Conservation (phyloP, 1,140 invertebrate genomes). For the Bathynomus jamesi region DNA sequence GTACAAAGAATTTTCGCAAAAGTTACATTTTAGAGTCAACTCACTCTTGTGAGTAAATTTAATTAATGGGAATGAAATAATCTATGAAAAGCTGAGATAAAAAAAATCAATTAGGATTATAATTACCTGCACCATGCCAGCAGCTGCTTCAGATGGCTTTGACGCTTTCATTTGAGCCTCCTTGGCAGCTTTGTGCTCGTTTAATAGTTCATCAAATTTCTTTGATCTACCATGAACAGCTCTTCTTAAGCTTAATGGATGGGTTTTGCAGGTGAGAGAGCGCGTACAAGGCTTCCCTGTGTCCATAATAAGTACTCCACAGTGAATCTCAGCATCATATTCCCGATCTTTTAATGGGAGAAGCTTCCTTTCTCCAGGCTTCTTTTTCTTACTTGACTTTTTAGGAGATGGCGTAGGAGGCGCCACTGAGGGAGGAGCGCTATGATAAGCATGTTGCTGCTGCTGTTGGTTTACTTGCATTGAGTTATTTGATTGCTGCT, state of each 20-base stretch:
- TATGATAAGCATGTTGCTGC: conserved; percentile 23
- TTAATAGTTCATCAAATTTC: conserved; percentile 67
- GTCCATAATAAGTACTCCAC: conserved; percentile 62
- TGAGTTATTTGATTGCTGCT: conserved; percentile 16
- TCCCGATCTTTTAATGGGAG: conserved; percentile 58
- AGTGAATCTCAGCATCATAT: conserved; percentile 72
- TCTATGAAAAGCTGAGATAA: not conserved
- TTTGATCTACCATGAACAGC: conserved; percentile 64
- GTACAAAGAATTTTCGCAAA: no score
- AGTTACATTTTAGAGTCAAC: no score
- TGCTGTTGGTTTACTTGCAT: conserved; percentile 18
- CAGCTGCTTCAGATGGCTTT: conserved; percentile 23
- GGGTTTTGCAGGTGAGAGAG: conserved; percentile 74
- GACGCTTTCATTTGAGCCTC: conserved; percentile 43
- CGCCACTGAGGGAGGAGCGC: conserved; percentile 4
- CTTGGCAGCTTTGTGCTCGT: conserved; percentile 62
- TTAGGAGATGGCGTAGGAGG: conserved; percentile 32
- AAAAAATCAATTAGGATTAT: not conserved
- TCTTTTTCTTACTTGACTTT: conserved; percentile 39
- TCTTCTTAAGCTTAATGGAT: conserved; percentile 63
- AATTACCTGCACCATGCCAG: conserved; percentile 25
- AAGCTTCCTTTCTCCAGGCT: conserved; percentile 40
- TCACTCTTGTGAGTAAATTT: no score
- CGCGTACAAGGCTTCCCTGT: conserved; percentile 65
- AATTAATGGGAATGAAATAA: no score